These are phyloP conservation scores for Heterohyrax brucei DNA, from an alignment of 2,797 vertebrate species.

Conservation along the genomic window DNA sequence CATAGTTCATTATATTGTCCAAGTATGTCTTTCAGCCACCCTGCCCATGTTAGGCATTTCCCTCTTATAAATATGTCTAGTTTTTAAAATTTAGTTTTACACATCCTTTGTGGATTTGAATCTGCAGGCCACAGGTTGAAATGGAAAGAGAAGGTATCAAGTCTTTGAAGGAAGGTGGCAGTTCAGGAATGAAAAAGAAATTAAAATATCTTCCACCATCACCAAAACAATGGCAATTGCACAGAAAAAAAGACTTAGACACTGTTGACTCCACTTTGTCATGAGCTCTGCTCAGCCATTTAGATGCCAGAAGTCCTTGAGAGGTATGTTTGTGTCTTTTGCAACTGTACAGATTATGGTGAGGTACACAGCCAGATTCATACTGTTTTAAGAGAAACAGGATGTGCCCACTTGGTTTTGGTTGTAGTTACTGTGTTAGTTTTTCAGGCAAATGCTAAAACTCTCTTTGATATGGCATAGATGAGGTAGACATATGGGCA, in stretches of 20 bases:
- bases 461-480: neutral
- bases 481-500: constrained; percentile 39
- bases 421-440: constrained; percentile 20
- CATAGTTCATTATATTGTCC: neutral
- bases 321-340: neutral
- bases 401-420: constrained; percentile 18
- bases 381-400: constrained; percentile 68
- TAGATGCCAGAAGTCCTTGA: neutral
- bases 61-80: neutral
- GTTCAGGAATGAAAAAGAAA: constrained; percentile 64
- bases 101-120: neutral
- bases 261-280: neutral
- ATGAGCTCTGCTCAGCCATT: neutral
- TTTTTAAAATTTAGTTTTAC: neutral
- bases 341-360: fast-evolving
- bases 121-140: neutral
- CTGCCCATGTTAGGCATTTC: neutral
- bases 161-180: neutral
- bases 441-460: constrained; percentile 66
- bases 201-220: neutral
- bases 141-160: neutral
- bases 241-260: too few relatives aligned
- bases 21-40: neutral
- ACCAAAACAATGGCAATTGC: neutral
- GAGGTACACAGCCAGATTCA: neutral